Base-by-base conservation (phyloP, 2,797 vertebrate species). In the Danio kyathit region DNA sequence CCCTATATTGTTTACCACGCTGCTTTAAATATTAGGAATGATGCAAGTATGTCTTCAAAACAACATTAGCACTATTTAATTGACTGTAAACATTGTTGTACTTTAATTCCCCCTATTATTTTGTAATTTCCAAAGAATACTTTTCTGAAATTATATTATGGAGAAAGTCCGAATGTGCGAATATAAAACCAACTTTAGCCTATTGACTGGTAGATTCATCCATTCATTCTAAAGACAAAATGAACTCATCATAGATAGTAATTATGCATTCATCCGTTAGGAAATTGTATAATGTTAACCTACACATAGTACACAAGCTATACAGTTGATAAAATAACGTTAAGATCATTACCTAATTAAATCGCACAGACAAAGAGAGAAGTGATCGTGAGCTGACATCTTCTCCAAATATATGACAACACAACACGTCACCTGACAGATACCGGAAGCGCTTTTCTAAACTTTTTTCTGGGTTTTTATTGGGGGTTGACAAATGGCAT, bases 361-460 rank as follows among this genome's bases (percentile, higher is more conserved):
- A 89, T 94, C 92, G 79, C 92, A 93, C 74, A 95, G 64, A 87
- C 91, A 94, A 44, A 88, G 63, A 3, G 87, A 91, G 38, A 93
- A 72, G 49, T 93, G 91, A 46, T 94, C 93, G 83, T 94, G 93
- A 2, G 81, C 89, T 66, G 93, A 92, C 94, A 95, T 94, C 79
- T 7, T 94, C 79, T 7, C 8, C 43, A 57, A 43, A 57, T 52
- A 5, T 5, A 14, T 16, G 67, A 71, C 82, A 86, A 85, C 86
- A 81, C 82, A 84, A 81, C 82, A 65, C 51, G 67, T 78, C 82
- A 60, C 57, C 10, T 12, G 49, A 75, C 17, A 80, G 59, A 79
- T 72, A 85, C 73, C 75, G 74, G 83, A 64, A 56, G 64, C 56
- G 7, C 54, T 48, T 56, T 21, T 49, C 2, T 29, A 29, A 29